phyloP scores from a whole-genome alignment of 2,888 invertebrate genomes.

The Acronicta aceris region DNA sequence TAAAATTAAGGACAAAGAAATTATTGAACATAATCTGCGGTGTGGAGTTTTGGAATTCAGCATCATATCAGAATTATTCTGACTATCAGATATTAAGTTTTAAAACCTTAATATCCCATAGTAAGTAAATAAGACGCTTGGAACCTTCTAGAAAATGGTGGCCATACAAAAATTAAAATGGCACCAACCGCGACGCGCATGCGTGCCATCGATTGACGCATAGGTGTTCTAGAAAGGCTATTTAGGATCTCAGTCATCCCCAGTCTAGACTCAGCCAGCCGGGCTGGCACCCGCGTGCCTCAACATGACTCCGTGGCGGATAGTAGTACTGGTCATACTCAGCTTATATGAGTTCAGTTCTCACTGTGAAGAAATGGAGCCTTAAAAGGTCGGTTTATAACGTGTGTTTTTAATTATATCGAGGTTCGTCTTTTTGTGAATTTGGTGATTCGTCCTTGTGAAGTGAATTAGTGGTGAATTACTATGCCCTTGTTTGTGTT shows the following conservation, averaged over 20 bases:
- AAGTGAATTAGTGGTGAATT: neutral
- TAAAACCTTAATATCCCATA: too few species aligned
- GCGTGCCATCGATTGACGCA: neutral
- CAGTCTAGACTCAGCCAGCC: neutral
- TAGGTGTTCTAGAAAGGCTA: neutral
- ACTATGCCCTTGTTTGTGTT: neutral
- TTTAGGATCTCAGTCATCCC: slow-evolving; percentile 1
- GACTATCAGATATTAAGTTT: too few species aligned
- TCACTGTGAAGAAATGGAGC: neutral
- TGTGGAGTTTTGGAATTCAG: neutral
- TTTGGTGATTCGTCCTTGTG: too few species aligned
- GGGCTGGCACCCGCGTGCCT: neutral
- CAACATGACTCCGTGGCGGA: neutral
- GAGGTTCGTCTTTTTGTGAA: neutral
- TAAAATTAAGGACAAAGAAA: neutral
- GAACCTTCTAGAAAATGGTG: neutral
- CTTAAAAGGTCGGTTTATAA: slow-evolving; percentile 1
- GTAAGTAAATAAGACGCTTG: too few species aligned
- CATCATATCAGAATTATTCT: neutral
- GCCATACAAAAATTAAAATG: neutral
- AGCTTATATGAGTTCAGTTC: neutral
- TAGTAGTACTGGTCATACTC: neutral
- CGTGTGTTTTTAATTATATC: neutral
- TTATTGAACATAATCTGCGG: neutral
- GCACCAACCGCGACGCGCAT: neutral